These are phyloP conservation scores for Neoaliturus tenellus DNA, from an alignment of 2,888 invertebrate species.

Conservation along the genomic window DNA sequence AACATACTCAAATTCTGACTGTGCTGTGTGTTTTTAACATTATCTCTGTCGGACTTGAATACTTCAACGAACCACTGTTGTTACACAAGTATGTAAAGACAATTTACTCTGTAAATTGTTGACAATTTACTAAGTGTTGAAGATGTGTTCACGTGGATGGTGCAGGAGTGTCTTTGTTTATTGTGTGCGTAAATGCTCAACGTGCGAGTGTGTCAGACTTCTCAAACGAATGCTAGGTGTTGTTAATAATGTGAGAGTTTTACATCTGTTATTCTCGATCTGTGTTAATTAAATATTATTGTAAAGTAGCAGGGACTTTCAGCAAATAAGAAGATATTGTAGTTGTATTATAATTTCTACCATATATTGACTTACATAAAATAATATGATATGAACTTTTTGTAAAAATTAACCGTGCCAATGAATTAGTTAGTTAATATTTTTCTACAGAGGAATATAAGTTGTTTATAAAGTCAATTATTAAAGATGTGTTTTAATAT, in stretches of 20 bases:
- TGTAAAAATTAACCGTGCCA: too few relatives aligned
- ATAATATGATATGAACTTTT: too few relatives aligned
- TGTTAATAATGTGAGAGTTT: constrained; percentile 25
- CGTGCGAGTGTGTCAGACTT: constrained; percentile 6
- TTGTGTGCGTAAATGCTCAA: constrained; percentile 20
- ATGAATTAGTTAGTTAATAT: too few relatives aligned
- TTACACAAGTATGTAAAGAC: neutral
- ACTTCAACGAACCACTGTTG: constrained; percentile 19
- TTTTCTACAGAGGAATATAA: too few relatives aligned
- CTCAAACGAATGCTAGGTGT: constrained; percentile 15
- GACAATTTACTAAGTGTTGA: constrained; percentile 6
- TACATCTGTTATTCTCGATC: constrained; percentile 29
- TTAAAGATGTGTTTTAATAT: too few relatives aligned
- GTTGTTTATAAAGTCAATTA: too few relatives aligned
- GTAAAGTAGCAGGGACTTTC: constrained; percentile 26
- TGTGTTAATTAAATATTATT: constrained; percentile 24
- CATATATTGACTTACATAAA: too few relatives aligned
- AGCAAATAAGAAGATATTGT: neutral
- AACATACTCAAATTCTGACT: neutral
- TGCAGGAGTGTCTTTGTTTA: constrained; percentile 1
- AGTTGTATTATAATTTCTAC: too few relatives aligned
- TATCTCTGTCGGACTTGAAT: neutral
- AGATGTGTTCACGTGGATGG: constrained; percentile 35
- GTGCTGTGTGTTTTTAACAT: neutral
- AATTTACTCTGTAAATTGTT: constrained; percentile 16